Percentiles rank a stretch among this genome's conserved stretches.
Conservation (phyloP, 2,113 vertebrate species). For the Triplophysa dalaica region DNA sequence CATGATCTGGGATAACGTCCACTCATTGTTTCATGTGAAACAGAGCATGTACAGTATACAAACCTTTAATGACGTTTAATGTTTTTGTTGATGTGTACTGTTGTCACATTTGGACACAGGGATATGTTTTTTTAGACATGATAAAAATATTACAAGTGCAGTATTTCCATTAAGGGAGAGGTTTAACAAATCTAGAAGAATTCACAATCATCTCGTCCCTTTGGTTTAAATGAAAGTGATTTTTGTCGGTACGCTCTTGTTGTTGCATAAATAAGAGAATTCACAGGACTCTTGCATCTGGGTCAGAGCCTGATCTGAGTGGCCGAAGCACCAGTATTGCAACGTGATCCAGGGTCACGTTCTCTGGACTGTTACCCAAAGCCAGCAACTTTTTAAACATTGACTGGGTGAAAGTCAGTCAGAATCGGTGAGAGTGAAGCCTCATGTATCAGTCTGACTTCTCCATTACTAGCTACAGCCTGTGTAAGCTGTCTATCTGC, state of each 20-base stretch:
- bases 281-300: background rate
- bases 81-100: no score
- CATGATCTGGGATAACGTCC: no score
- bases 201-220: no score
- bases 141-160: no score
- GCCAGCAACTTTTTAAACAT: constrained; percentile 63
- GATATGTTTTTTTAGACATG: no score
- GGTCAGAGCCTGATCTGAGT: background rate
- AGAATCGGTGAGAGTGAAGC: constrained; percentile 42
- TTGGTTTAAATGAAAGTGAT: background rate
- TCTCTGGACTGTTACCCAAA: constrained; percentile 44
- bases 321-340: background rate
- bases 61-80: no score
- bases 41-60: no score
- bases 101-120: no score
- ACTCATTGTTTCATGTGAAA: no score
- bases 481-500: constrained; percentile 12
- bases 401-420: constrained; percentile 60
- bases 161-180: no score
- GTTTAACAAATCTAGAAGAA: no score
- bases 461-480: constrained; percentile 2
- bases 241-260: background rate
- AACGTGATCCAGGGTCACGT: constrained; percentile 48
- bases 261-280: background rate
- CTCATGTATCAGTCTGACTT: constrained; percentile 40